Percentiles rank a stretch among this genome's conserved stretches.
These are phyloP conservation scores for Nematopogon swammerdamellus DNA, from an alignment of 2,888 invertebrate species.

Conservation along the genomic window DNA sequence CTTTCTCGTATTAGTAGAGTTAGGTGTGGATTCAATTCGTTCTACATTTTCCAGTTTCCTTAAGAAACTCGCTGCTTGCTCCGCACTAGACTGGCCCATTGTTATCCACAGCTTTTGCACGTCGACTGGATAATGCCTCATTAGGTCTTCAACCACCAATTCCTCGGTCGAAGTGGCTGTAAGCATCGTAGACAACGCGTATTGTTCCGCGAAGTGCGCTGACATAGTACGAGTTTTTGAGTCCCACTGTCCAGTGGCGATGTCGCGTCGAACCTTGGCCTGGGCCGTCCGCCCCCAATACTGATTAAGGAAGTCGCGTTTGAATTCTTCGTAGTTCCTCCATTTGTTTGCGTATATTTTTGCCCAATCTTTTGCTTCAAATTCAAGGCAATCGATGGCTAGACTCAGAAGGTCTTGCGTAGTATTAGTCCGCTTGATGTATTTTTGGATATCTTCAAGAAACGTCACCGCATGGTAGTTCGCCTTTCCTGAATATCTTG, in stretches of 20 bases:
- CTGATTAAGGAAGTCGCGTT: neutral
- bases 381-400: neutral
- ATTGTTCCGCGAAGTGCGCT: neutral
- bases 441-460: conserved; percentile 1
- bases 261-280: neutral
- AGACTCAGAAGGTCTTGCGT: neutral
- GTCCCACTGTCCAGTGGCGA: neutral
- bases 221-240: neutral
- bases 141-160: neutral
- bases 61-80: no score
- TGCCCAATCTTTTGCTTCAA: conserved; percentile 2
- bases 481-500: neutral
- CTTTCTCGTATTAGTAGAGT: neutral
- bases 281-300: conserved; percentile 3
- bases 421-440: neutral
- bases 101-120: neutral
- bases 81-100: no score
- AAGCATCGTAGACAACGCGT: neutral
- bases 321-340: neutral
- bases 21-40: neutral
- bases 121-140: neutral
- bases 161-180: neutral
- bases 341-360: neutral
- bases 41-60: neutral
- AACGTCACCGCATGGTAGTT: neutral